Base-by-base conservation (phyloP, 1,140 invertebrate species). In the Bicyclus anynana region DNA sequence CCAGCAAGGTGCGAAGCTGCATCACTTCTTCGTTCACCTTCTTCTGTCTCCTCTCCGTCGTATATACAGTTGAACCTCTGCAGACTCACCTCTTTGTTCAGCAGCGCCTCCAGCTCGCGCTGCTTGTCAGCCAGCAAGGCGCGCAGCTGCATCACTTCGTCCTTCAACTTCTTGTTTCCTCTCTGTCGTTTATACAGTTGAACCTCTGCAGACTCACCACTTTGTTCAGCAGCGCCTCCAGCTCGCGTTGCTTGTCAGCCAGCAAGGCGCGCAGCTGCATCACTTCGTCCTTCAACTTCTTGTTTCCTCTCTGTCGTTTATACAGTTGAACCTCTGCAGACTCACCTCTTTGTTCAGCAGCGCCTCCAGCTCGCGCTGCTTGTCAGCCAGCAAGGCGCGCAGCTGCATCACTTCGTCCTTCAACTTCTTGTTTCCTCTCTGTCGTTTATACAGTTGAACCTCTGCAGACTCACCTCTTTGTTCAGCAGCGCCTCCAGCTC, bases 71-170 rank as follows among this genome's bases (percentile, higher is more conserved):
- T n/a, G n/a, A n/a, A n/a, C n/a, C n/a, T n/a, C n/a, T n/a, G n/a
- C n/a, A n/a, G n/a, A n/a, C n/a, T n/a, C n/a, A n/a, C n/a, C n/a
- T n/a, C n/a, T n/a, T n/a, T n/a, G n/a, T n/a, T n/a, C n/a, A n/a
- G n/a, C 23, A 26, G 23, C 23, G 7, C 23, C 23, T 26, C 23
- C 23, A 26, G 23, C 7, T 26, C 84, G 12, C 80, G 66, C 49
- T 89, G 87, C 48, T 87, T 89, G 47, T 88, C 83, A 2, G 84
- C 84, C 2, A 89, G 79, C 54, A 87, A 33, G 9, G 83, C 84
- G 0, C 83, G 74, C 47, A 88, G 74, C 33, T 85, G 82, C 70
- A 81, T 61, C 3, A 26, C 23, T 26, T 7, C 3, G 23, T 7
- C 23, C 3, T 4, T 26, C 26, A 26, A 26, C 23, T 26, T 3